These are phyloP conservation scores for Sebastes dallii DNA, from an alignment of 2,797 vertebrate species.

Conservation along the genomic window DNA sequence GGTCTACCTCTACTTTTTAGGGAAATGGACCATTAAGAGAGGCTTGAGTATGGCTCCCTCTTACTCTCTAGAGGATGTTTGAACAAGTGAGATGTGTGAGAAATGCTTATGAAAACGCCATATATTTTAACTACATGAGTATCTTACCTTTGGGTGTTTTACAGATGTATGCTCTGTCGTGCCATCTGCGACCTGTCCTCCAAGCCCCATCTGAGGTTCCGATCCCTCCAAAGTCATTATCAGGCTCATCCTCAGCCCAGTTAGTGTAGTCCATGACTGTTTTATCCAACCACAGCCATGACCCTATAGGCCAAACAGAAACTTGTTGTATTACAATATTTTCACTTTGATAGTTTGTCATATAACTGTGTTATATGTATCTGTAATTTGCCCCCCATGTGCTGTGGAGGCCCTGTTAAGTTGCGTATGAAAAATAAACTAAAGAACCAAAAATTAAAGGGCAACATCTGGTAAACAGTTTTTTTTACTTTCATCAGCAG, in stretches of 20 bases:
- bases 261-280: slow-evolving; percentile 69
- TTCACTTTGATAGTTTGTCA: not conserved
- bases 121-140: not conserved
- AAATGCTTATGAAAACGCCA: not conserved
- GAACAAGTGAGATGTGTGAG: not conserved
- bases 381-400: not conserved
- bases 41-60: not conserved
- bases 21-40: not conserved
- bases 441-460: not conserved
- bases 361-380: not conserved
- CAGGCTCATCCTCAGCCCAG: slow-evolving; percentile 52
- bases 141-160: slow-evolving; percentile 71
- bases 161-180: slow-evolving; percentile 68
- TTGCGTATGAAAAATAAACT: not conserved
- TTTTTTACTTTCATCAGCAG: not conserved
- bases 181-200: slow-evolving; percentile 62
- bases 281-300: slow-evolving; percentile 74
- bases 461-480: not conserved
- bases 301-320: slow-evolving; percentile 46
- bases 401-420: not conserved
- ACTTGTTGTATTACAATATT: not conserved
- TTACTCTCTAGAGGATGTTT: not conserved
- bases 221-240: slow-evolving; percentile 54
- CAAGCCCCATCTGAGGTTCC: slow-evolving; percentile 52
- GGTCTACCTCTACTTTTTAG: not conserved